Base-by-base conservation (phyloP, 2,888 invertebrate species). In the Disparrhopalites patrizii region DNA sequence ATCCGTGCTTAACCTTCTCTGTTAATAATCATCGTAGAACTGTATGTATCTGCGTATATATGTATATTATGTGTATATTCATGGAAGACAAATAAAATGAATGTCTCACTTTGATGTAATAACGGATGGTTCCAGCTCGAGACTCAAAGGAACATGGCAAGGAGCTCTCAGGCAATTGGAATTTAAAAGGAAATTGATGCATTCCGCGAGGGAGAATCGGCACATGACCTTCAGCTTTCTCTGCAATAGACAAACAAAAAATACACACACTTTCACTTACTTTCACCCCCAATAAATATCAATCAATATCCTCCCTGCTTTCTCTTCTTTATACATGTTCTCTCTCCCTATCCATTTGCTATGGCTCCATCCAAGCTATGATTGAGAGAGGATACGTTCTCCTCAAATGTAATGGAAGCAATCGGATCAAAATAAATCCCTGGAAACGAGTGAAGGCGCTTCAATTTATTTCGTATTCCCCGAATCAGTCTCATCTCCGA, bases 121-220 rank as follows among this genome's bases (percentile, higher is more conserved):
- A 89, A 50, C 89, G 82, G 68, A 89, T 85, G 71, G 85, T 87
- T 67, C 87, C 87, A 52, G 86, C 84, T 77, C 85, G 85, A 76
- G 87, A 87, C 78, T 90, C 89, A 78, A 89, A 87, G 4, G 88
- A 89, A 77, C 88, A 89, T 0, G 89, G 89, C 73, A 90, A 80
- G 70, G 84, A 84, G 73, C 85, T 85, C 79, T 89, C 88, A 7
- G 89, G 89, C 58, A 90, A 82, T 76, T 84, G 84, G 78, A 90
- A 89, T 78, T 79, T 79, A 76, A 84, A 84, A 20, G 86, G 86
- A 77, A 89, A 86, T 76, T 84, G 83, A 79, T 90, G 89, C 63
- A 84, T 80, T 15, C 89, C 89, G 68, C 87, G 80, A 0, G 87
- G 86, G 76, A 89, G 80, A 72, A 89, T 87, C 18, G 87, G 86